Conservation (phyloP, 2,113 vertebrate genomes). For the Carollia perspicillata region DNA sequence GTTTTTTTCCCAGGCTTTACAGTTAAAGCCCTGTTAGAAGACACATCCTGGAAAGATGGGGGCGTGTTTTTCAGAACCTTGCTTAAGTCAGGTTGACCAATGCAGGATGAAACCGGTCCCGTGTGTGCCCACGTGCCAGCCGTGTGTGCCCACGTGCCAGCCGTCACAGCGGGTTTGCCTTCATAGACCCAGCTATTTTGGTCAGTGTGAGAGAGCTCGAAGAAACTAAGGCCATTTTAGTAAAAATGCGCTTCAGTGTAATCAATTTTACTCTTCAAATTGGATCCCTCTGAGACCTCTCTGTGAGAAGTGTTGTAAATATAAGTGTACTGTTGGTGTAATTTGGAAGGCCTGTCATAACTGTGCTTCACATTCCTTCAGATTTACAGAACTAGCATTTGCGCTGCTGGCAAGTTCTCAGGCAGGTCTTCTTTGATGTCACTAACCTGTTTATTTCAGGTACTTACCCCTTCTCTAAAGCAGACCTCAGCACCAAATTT, state of each 20-base stretch:
- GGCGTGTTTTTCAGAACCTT: neutral
- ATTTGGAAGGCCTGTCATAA: neutral
- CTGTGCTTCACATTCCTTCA: neutral
- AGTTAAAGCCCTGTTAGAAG: neutral
- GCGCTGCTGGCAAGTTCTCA: neutral
- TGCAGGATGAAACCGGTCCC: neutral
- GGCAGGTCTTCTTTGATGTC: neutral
- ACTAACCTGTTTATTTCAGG: neutral
- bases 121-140: neutral
- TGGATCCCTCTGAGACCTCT: neutral
- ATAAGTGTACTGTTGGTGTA: neutral
- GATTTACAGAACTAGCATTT: neutral
- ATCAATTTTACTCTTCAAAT: slow-evolving; percentile 1
- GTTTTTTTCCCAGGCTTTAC: neutral
- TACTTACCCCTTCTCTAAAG: neutral
- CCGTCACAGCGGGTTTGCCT: neutral
- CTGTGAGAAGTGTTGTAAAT: neutral
- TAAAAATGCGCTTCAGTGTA: neutral
- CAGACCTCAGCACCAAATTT: neutral
- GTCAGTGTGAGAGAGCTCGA: neutral
- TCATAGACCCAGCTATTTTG: neutral
- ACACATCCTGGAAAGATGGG: neutral
- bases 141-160: neutral
- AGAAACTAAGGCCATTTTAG: neutral
- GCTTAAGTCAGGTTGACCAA: neutral